Evolutionary conservation across 92 coral and sea anemone genomes (phyloP), one percentile per base, ranked within the genome.

Genomic region (Zoanthus solanderi): DNA sequence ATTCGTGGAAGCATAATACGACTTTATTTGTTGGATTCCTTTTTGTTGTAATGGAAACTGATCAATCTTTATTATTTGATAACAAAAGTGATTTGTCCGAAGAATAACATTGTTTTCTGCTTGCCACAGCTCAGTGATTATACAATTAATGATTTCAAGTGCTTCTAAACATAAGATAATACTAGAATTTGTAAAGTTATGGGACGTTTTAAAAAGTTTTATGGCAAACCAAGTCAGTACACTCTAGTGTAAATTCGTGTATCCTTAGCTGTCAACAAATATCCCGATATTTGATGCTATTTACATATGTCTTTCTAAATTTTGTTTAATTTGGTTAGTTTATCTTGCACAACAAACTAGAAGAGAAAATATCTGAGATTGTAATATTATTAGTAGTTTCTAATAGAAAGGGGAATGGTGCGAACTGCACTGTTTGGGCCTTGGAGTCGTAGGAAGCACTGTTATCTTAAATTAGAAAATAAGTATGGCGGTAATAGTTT

Each of bases 211-310:
- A 44, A 13, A 4, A 67, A 31, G 82, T 54, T 77, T 54, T 54
- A 30, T 12, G 3, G 3, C 28, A 45, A 29, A 60, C 12, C 9
- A 29, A 13, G 28, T 11, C 48, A 13, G 2, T 67, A 31, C 65
- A 29, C 42, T 1, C 13, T 56, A 29, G 47, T 3, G 15, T 0
- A 54, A 30, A 44, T 30, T 8, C 16, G 29, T 53, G 48, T 75
- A 37, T 48, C 79, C 45, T 34, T 16, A 31, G 47, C 82, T 77
- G 67, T 77, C 82, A 77, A 53, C 66, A 77, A 54, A 77, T 34
- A 29, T 29, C 34, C 46, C 58, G 67, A 54, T 34, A 10, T 50
- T 10, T 50, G 54, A 50, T 50, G 54, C 54, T 50, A 50, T 50
- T 50, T 50, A 50, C 9, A 50, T 6, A 50, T 50, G 0, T 50